Conservation (phyloP, 2,797 vertebrate genomes). For the Uromys caudimaculatus region DNA sequence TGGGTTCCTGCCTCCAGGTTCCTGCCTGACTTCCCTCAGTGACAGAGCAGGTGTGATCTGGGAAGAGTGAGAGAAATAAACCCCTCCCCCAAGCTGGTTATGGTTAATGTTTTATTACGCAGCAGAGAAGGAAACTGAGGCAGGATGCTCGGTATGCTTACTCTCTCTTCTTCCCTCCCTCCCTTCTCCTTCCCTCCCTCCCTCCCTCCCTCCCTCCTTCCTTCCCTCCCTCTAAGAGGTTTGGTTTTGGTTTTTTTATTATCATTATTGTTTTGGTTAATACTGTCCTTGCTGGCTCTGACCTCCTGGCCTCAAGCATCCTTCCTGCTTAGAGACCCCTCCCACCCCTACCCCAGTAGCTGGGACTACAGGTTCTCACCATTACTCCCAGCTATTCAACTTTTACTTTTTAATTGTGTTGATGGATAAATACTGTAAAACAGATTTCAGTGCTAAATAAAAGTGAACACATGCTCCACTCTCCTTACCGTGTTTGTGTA, state of each 20-base stretch:
- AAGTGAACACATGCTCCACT: neutral
- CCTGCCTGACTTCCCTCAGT: neutral
- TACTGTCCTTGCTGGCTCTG: neutral
- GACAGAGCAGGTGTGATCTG: neutral
- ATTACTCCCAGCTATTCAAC: neutral
- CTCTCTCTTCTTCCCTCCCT: too few relatives aligned
- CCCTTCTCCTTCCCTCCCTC: rapidly evolving
- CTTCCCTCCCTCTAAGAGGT: neutral
- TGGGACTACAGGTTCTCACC: neutral
- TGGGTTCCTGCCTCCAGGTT: neutral
- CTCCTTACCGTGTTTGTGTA: neutral
- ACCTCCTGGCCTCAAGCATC: neutral
- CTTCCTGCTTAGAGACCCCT: neutral
- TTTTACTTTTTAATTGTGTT: neutral
- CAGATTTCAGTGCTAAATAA: neutral
- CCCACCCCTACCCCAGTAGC: neutral
- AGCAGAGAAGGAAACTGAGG: neutral
- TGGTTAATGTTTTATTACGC: neutral
- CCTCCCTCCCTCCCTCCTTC: too few relatives aligned
- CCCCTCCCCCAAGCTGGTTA: neutral
- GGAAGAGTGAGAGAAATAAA: neutral
- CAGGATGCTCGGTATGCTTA: neutral
- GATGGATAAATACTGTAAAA: constrained; percentile 30
- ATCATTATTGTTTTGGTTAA: neutral
- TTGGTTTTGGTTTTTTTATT: neutral